Evolutionary conservation across 2,113 vertebrate genomes (phyloP), one percentile per base, ranked within the genome.

Genomic region (Boleophthalmus pectinirostris): DNA sequence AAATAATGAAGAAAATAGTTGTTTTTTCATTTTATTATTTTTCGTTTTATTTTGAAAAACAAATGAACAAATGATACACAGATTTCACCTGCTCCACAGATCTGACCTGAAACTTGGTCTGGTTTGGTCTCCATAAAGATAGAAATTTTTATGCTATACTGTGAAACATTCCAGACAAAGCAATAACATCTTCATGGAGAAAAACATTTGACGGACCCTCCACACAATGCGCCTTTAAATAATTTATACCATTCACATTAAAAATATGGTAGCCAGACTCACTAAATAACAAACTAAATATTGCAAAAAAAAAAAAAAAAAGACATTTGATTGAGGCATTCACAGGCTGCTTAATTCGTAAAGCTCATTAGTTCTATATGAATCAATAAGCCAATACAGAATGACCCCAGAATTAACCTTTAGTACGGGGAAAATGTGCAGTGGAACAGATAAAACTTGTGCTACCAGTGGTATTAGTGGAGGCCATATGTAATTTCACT

Each of bases 391-490:
- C 33, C 18, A 64, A 64, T 64, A 64, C 11, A 33, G 54, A 21
- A 58, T 35, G 21, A 72, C 60, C 35, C 4, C 23, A 33, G 23
- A 15, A 68, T 61, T 68, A 14, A 33, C 47, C 47, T 57, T 65
- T 43, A 56, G 23, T 54, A 29, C 10, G 47, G 61, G 13, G 29
- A 65, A 35, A 51, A 73, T 46, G 35, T 70, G 5, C n/a, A 33
- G 65, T 7, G 57, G 33, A 70, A 70, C 7, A 65, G 53, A 53
- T 78, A 56, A 35, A 70, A 45, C 53, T 29, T 21, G 61, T 6
- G 51, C 77, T 81, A 81, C 75, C 66, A 57, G 51, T 73, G 60
- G 56, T 53, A 74, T 81, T 69, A 78, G 63, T n/a, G 43, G 46
- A 35, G 29, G 67, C 51, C 15, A 69, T 71, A 82, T 81, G 49